Evolutionary conservation across 2,888 invertebrate genomes (phyloP), one percentile per base, ranked within the genome.

Genomic region (Sinopyrophorus schimmeli): DNA sequence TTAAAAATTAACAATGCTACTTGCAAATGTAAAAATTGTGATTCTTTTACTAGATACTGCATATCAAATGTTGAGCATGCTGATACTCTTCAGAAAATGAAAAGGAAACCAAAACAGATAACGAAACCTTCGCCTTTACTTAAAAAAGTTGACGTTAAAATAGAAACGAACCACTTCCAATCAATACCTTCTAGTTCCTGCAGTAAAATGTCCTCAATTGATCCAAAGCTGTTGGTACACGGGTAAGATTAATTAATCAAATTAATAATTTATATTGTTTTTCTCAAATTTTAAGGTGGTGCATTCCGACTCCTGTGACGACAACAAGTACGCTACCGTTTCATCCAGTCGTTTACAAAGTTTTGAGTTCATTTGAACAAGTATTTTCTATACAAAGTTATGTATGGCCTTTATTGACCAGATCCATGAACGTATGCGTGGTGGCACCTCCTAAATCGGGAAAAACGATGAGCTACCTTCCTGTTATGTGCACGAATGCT

Each of bases 401-500:
- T 39, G 76, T 82, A 0, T 90, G 89, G 89, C 80, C 83, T 0
- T 80, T 83, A 1, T 76, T 89, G 28, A 71, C 82, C 26, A 76
- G 84, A 21, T 83, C 83, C 0, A 77, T 81, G 32, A 83, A 86
- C 53, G 72, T 85, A 1, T 78, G 86, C 37, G 77, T 86, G 49
- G 74, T 90, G 1, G 79, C 83, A 49, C 76, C 80, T 0, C 64
- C 73, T 1, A 70, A 71, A 7, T 78, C 81, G 38, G 88, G 88
- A 0, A 88, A 89, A 73, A 87, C 89, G 0, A 70, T 84, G 61
- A 83, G 84, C 0, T 89, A 86, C 64, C 65, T 86, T 15, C 81
- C 87, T 7, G 81, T 87, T 0, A 69, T 91, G 2, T 77, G 84
- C 37, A 81, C 82, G 34, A 74, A 80, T 40, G 69, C 87, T 3